A percentile compares a stretch with the other conserved stretches of the same genome.
phyloP scores from a whole-genome alignment of 2,888 invertebrate genomes.

The Heliconius aoede region DNA sequence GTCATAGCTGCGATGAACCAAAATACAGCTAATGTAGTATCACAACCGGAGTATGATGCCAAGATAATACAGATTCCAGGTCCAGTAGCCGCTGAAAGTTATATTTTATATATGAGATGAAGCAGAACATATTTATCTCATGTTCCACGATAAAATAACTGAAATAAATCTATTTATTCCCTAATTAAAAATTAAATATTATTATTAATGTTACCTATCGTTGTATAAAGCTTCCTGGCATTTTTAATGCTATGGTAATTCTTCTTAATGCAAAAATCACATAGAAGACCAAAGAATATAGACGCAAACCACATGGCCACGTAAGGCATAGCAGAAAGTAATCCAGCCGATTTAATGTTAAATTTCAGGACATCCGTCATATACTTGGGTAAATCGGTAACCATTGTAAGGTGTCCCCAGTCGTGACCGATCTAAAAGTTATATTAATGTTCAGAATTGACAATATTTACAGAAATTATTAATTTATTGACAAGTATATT shows the following conservation, averaged over 20 bases:
- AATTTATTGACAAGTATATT: no score
- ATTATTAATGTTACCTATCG: slow-evolving; percentile 80
- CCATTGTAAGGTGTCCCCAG: slow-evolving; percentile 89
- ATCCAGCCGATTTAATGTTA: slow-evolving; percentile 85
- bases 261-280: slow-evolving; percentile 87
- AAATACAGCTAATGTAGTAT: slow-evolving; percentile 79
- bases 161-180: not conserved
- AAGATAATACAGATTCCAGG: slow-evolving; percentile 87
- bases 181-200: not conserved
- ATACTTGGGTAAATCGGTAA: slow-evolving; percentile 88
- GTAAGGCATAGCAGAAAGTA: slow-evolving; percentile 86
- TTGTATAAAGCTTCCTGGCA: slow-evolving; percentile 87
- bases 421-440: slow-evolving; percentile 84
- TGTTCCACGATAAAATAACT: not conserved
- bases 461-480: no score
- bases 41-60: slow-evolving; percentile 87
- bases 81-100: slow-evolving; percentile 84
- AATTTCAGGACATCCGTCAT: slow-evolving; percentile 87
- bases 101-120: not conserved
- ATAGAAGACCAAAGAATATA: slow-evolving; percentile 85
- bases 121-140: no score
- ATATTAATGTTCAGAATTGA: not conserved
- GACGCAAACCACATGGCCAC: slow-evolving; percentile 87
- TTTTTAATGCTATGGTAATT: slow-evolving; percentile 83
- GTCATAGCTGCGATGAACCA: slow-evolving; percentile 86